These are phyloP conservation scores for Paracentrotus lividus DNA, from an alignment of 53 echinoderm and acorn worm genomes.

Conservation along the genomic window DNA sequence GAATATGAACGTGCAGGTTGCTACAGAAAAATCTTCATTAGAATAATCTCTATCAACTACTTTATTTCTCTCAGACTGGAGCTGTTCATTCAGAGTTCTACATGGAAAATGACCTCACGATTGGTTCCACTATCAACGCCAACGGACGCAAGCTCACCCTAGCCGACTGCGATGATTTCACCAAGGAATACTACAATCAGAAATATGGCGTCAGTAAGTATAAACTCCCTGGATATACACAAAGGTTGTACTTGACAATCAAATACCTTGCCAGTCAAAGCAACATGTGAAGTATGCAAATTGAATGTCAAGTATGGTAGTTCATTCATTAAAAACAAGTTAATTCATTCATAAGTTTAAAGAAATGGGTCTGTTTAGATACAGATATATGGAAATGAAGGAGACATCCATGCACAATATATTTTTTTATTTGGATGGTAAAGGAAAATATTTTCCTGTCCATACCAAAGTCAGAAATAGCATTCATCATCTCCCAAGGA, in stretches of 20 bases:
- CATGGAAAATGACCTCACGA: slow-evolving; percentile 85
- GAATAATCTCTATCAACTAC: no score
- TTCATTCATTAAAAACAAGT: no score
- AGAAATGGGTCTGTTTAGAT: no score
- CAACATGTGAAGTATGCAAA: no score
- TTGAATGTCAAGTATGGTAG: no score
- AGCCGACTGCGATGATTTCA: slow-evolving; percentile 95
- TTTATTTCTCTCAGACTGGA: slow-evolving; percentile 82
- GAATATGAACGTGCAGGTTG: no score
- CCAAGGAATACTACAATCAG: slow-evolving; percentile 91
- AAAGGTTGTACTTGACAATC: background rate
- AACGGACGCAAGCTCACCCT: slow-evolving; percentile 91
- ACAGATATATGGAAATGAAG: background rate
- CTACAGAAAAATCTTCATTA: no score
- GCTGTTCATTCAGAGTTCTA: slow-evolving; percentile 92
- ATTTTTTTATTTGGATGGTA: background rate
- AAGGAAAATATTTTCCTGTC: background rate
- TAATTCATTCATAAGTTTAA: no score
- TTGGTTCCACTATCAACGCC: slow-evolving; percentile 87
- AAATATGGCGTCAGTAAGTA: slow-evolving; percentile 97
- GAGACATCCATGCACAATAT: background rate
- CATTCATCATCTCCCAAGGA: background rate
- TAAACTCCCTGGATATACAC: background rate
- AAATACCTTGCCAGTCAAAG: no score
- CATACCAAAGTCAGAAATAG: background rate